phyloP scores from a whole-genome alignment of 1,140 invertebrate species.

The Cydia strobilella region DNA sequence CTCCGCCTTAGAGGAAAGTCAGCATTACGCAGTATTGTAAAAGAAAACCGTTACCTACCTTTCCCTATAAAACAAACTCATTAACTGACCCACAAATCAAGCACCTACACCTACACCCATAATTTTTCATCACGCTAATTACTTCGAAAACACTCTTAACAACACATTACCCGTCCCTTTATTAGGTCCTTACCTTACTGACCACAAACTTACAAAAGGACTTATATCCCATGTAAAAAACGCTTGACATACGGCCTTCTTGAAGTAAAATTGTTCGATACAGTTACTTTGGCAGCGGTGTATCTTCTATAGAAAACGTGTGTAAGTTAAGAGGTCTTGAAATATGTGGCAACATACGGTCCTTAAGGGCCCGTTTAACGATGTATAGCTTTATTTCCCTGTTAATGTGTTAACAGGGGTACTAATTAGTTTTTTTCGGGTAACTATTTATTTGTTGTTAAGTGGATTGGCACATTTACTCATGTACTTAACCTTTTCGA shows the following conservation, averaged over 20 bases:
- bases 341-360: not conserved
- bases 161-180: not conserved
- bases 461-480: not conserved
- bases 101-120: not conserved
- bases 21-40: not conserved
- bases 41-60: not conserved
- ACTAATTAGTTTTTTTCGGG: not conserved
- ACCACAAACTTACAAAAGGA: not conserved
- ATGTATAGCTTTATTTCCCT: not conserved
- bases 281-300: not conserved
- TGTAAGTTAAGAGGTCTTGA: not conserved
- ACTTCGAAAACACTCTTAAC: constrained; percentile 14
- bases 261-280: not conserved
- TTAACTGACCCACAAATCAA: constrained; percentile 18
- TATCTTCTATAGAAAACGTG: not conserved
- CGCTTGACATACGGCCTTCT: not conserved
- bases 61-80: constrained; percentile 1
- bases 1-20: no score
- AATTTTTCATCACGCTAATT: constrained; percentile 17
- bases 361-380: not conserved
- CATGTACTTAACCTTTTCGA: no score
- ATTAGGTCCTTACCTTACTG: not conserved
- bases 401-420: constrained; percentile 19
- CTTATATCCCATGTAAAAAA: not conserved
- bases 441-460: not conserved